Conservation (phyloP, 2,113 vertebrate genomes). For the Muscicapa adusta region DNA sequence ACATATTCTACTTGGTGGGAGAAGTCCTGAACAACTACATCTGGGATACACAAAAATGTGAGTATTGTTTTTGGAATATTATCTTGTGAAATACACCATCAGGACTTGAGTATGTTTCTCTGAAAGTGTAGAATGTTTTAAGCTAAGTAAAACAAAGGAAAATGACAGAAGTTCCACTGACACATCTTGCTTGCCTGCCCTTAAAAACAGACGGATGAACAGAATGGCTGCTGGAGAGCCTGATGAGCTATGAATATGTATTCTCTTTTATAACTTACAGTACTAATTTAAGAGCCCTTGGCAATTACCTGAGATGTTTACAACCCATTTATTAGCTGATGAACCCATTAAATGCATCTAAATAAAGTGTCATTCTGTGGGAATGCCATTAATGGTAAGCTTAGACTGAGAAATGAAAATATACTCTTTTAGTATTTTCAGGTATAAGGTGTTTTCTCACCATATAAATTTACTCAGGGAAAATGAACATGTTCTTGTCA, state of each 20-base stretch:
- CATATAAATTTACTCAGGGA: not conserved
- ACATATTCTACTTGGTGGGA: conserved; percentile 87
- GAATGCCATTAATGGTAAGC: not conserved
- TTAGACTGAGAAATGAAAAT: conserved; percentile 8
- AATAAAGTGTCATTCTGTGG: conserved; percentile 3
- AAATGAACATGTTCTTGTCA: not conserved
- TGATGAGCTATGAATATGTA: conserved; percentile 31
- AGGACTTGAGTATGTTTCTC: not conserved
- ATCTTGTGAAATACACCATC: not conserved
- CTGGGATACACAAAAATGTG: conserved; percentile 88
- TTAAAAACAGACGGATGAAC: not conserved
- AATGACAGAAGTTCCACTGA: not conserved
- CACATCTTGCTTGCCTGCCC: not conserved
- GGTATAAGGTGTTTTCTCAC: not conserved
- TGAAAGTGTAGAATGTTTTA: not conserved
- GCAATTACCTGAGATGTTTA: conserved; percentile 54
- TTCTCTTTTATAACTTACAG: conserved; percentile 25
- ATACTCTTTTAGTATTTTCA: not conserved
- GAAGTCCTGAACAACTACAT: conserved; percentile 94
- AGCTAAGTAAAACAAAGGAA: not conserved
- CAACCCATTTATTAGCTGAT: conserved; percentile 27
- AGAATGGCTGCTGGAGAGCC: not conserved
- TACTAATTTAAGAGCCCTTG: conserved; percentile 58
- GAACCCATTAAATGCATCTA: conserved; percentile 34
- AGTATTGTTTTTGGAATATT: conserved; percentile 55